Percentiles rank a stretch among this genome's conserved stretches.
These are phyloP conservation scores for Thinocorus orbignyianus DNA, from an alignment of 2,113 vertebrate species.

Conservation along the genomic window DNA sequence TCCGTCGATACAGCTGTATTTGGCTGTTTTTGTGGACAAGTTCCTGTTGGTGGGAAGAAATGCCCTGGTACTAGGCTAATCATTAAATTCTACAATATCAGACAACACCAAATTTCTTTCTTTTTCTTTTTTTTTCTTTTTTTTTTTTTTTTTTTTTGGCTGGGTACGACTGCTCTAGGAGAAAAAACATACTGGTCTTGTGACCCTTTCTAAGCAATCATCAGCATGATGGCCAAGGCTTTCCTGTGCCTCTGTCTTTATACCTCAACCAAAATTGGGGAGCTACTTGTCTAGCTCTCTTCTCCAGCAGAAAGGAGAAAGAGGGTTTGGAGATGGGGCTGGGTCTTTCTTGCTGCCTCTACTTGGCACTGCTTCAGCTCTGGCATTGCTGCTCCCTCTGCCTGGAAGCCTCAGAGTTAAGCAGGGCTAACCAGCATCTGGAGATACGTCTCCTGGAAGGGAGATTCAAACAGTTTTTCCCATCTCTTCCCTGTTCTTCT, in stretches of 20 bases:
- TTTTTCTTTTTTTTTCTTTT: not conserved
- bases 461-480: not conserved
- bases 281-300: not conserved
- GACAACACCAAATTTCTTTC: not conserved
- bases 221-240: not conserved
- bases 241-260: not conserved
- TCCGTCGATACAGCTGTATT: not conserved
- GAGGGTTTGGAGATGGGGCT: not conserved
- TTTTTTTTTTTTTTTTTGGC: not conserved
- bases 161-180: not conserved
- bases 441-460: not conserved
- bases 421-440: not conserved
- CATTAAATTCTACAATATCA: not conserved
- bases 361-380: not conserved
- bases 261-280: not conserved
- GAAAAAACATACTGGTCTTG: not conserved
- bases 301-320: not conserved
- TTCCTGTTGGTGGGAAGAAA: not conserved
- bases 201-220: not conserved
- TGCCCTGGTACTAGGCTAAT: not conserved
- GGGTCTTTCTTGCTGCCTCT: not conserved
- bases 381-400: not conserved
- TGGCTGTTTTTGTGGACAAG: not conserved
- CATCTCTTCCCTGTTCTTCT: not conserved
- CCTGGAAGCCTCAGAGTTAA: not conserved